phyloP scores from a whole-genome alignment of 2,888 invertebrate species.

The Drosophila diplacantha region DNA sequence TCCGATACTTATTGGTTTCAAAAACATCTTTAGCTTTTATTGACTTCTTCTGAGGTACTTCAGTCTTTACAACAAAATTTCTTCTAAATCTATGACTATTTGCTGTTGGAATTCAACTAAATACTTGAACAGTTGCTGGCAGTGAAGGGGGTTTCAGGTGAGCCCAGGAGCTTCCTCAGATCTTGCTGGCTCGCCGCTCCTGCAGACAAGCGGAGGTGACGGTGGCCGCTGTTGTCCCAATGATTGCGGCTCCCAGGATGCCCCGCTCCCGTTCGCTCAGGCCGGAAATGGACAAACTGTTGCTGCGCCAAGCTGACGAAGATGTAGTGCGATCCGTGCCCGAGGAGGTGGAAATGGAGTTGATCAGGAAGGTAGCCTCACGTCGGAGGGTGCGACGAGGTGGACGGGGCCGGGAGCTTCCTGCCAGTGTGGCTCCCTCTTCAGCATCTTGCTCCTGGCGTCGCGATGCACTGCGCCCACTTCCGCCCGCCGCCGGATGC shows the following conservation, averaged over 20 bases:
- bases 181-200: conserved; percentile 52
- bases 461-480: conserved; percentile 32
- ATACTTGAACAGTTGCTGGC: conserved; percentile 35
- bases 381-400: conserved; percentile 60
- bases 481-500: conserved; percentile 37
- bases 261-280: conserved; percentile 56
- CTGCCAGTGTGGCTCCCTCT: conserved; percentile 33
- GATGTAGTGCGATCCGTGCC: conserved; percentile 71
- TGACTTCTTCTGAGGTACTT: conserved; percentile 74
- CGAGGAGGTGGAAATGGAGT: conserved; percentile 73
- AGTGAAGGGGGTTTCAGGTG: conserved; percentile 7
- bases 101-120: conserved; percentile 55
- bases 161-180: conserved; percentile 17
- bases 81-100: conserved; percentile 66
- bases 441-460: conserved; percentile 36
- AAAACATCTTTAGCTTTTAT: conserved; percentile 67
- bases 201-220: conserved; percentile 64
- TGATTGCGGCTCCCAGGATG: conserved; percentile 66
- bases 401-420: conserved; percentile 32
- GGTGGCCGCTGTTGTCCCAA: conserved; percentile 69
- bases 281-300: conserved; percentile 67
- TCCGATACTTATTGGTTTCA: conserved; percentile 39
- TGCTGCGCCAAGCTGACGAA: conserved; percentile 65
- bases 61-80: conserved; percentile 71
- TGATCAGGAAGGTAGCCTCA: conserved; percentile 70